Conservation (phyloP, 2,888 invertebrate species). For the Hoplodrina ambigua region DNA sequence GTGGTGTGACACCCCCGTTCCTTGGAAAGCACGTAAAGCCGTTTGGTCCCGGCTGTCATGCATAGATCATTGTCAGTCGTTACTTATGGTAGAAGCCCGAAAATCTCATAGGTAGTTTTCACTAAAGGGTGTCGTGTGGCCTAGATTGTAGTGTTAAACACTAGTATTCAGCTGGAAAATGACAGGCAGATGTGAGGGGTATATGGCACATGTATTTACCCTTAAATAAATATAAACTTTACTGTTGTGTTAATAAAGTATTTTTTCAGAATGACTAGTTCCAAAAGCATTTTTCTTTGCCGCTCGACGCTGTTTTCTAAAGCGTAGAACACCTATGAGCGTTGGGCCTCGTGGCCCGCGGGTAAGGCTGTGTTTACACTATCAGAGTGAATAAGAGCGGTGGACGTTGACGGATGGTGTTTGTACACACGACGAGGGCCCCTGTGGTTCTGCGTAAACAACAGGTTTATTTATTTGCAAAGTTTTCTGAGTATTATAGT, state of each 20-base stretch:
- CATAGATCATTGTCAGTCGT: no score
- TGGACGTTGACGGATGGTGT: conserved; percentile 81
- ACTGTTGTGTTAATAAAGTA: background rate
- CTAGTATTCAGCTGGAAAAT: no score
- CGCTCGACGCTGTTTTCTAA: no score
- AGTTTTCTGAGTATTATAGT: conserved; percentile 62
- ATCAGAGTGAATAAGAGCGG: conserved; percentile 74
- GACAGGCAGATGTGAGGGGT: background rate
- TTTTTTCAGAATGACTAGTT: background rate
- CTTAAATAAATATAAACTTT: background rate
- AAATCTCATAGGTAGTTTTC: no score
- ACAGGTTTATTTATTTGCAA: conserved; percentile 70
- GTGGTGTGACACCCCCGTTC: no score
- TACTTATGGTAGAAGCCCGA: no score
- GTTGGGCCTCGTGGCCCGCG: conserved; percentile 11
- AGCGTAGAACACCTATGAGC: conserved; percentile 1
- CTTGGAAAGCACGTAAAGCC: no score
- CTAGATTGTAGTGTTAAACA: no score
- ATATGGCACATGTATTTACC: background rate
- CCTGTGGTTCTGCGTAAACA: conserved; percentile 61
- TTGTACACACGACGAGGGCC: conserved; percentile 67
- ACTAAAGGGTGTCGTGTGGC: no score
- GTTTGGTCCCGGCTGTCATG: no score
- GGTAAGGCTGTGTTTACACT: conserved; percentile 73
- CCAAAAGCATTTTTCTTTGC: no score